Percentiles rank a stretch among this genome's conserved stretches.
Conservation (phyloP, 2,888 invertebrate species). For the Ellobium chinense region DNA sequence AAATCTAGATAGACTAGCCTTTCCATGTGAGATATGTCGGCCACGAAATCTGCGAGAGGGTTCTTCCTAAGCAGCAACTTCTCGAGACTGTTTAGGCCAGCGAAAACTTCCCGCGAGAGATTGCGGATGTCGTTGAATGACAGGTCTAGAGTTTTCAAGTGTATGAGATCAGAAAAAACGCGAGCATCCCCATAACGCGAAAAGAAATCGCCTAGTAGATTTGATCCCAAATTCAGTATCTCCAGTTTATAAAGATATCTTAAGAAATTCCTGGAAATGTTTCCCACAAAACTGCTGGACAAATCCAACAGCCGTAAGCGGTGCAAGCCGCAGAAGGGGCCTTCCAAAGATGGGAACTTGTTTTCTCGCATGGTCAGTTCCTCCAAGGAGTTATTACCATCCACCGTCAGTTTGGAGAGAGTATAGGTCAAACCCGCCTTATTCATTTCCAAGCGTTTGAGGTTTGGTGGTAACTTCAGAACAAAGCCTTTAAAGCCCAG, state of each 20-base stretch:
- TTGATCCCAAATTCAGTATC: constrained; percentile 5
- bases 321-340: constrained; percentile 9
- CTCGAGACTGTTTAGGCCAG: background rate
- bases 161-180: background rate
- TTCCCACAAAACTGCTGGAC: background rate
- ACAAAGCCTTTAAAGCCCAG: background rate
- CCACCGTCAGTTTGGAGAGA: background rate
- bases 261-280: background rate
- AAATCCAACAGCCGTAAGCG: background rate
- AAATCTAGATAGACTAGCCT: background rate
- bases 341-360: background rate
- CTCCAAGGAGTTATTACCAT: constrained; percentile 2
- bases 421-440: background rate
- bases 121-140: background rate
- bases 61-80: background rate
- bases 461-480: background rate
- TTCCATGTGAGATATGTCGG: background rate
- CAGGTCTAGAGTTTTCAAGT: constrained; percentile 5
- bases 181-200: background rate
- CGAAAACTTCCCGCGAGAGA: background rate
- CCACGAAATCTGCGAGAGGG: background rate
- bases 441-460: background rate
- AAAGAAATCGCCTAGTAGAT: constrained; percentile 4
- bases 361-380: background rate
- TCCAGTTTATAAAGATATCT: background rate